phyloP scores from a whole-genome alignment of 2,797 vertebrate genomes.

The Mormyrus hasselquistii region DNA sequence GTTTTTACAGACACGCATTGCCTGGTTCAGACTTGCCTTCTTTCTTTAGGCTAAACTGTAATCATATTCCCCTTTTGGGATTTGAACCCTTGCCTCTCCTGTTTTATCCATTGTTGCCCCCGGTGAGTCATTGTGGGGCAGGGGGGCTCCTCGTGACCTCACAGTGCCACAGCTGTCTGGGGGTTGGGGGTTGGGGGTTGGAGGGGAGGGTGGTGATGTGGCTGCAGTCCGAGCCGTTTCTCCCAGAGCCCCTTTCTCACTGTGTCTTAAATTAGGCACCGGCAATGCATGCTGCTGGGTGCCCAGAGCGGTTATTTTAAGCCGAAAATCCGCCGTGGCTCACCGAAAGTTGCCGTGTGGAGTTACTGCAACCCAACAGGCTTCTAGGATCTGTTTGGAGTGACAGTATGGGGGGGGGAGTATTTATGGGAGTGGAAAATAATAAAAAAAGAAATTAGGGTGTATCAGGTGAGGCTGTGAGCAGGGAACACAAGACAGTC shows the following conservation, averaged over 20 bases:
- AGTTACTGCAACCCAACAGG: neutral
- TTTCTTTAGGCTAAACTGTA: neutral
- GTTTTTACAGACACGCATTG: neutral
- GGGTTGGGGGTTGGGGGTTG: too few relatives aligned
- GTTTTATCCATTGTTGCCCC: neutral
- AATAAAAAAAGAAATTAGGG: neutral
- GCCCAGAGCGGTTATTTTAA: conserved; percentile 24
- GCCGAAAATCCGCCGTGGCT: neutral
- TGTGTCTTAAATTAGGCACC: conserved; percentile 3
- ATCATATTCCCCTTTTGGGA: neutral
- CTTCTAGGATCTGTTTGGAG: neutral
- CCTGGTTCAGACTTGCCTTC: neutral
- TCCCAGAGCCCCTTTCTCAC: neutral
- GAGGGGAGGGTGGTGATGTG: neutral
- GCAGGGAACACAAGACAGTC: neutral
- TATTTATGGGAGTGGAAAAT: neutral
- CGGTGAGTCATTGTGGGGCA: neutral
- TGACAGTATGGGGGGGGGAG: neutral
- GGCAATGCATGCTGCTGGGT: neutral
- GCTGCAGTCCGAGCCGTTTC: neutral
- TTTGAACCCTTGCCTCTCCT: neutral
- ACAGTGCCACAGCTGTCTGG: conserved; percentile 17
- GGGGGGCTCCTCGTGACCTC: neutral
- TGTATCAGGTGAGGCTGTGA: neutral
- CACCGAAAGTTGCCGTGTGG: neutral